Evolutionary conservation across 1,140 invertebrate species (phyloP), one percentile per base, ranked within the genome.

Genomic region (Parasteatoda tepidariorum): DNA sequence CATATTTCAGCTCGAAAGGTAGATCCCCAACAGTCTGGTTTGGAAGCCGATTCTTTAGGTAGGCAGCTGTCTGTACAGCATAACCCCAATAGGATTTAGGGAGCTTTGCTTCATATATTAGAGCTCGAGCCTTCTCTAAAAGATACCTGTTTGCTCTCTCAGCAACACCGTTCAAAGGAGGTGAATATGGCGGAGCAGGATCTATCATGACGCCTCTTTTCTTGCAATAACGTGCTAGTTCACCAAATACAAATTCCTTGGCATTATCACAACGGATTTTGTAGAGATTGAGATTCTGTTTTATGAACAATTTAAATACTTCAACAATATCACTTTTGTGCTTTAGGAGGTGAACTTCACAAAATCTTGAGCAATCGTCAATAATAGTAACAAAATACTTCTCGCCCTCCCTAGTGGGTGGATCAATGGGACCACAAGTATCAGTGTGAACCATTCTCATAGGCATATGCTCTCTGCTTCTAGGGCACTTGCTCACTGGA

Each of bases 1-100:
- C 84, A 22, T 84, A 86, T 85, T 87, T 88, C 6, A 86, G 9
- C 83, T 90, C 87, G 48, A 86, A 87, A 13, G 88, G 87, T 18
- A 87, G 88, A 15, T 33, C 70, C 0, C 55, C 84, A 64, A 57
- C 24, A n/a, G 2, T 48, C 15, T 73, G 30, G 33, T 38, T 33
- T 15, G 66, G 61, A 1, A 68, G 28, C 30, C 81, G 18, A 70
- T 87, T 87, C 28, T 55, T 70, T 0, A 85, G 5, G 81, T 87
- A 86, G 7, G 70, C 82, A 30, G 82, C 84, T 22, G 81, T 84
- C 13, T 57, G 48, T 34, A 84, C 24, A 54, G 85, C 86, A 64
- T 86, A 85, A 18, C 4, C 81, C 85, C 85, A 87, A 31, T 70
- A 85, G 1, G 15, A 30, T n/a, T 55, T 82, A 38, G 85, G 66